These are phyloP conservation scores for Lophura nycthemera DNA, from an alignment of 2,113 vertebrate species.

Conservation along the genomic window DNA sequence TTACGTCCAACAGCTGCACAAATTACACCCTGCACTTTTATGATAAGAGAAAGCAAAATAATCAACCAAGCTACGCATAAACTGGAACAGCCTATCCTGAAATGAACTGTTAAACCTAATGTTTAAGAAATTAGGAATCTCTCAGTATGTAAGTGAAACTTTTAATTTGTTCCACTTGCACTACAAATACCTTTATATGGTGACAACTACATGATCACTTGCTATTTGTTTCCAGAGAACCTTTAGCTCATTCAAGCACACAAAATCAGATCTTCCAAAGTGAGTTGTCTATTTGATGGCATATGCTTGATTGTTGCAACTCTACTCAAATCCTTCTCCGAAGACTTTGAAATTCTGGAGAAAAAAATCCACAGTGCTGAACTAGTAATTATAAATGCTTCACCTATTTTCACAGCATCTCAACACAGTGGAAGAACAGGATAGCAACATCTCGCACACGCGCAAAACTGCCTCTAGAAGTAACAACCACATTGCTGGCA, in stretches of 20 bases:
- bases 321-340: neutral
- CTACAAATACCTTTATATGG: neutral
- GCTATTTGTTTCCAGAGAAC: neutral
- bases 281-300: neutral
- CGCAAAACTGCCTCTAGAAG: neutral
- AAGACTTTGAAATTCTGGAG: neutral
- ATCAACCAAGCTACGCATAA: neutral
- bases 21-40: neutral
- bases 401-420: neutral
- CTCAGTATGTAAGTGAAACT: neutral
- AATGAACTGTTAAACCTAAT: neutral
- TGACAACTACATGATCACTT: neutral
- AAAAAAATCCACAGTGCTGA: neutral
- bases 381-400: neutral
- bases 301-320: neutral
- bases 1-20: neutral
- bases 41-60: neutral
- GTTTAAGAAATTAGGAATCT: neutral
- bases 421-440: neutral
- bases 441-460: neutral
- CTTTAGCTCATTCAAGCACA: neutral
- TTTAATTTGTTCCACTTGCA: neutral
- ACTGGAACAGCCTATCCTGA: neutral
- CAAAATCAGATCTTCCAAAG: neutral
- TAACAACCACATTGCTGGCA: neutral